Conservation (phyloP, 2,888 invertebrate species). For the Thymelicus acteon region DNA sequence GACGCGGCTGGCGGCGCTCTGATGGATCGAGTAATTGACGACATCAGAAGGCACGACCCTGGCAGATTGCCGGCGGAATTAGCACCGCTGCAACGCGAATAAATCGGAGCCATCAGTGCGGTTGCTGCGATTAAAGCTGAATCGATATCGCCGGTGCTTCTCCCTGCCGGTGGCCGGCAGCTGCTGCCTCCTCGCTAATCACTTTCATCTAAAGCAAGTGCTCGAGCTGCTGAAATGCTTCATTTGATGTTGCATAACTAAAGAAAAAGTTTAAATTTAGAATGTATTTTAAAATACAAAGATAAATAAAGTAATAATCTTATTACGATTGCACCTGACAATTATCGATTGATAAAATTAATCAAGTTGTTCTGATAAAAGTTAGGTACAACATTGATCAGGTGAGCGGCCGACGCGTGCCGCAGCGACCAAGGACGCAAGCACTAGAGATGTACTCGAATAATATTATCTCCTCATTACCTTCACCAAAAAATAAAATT, state of each 20-base stretch:
- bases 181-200: slow-evolving; percentile 18
- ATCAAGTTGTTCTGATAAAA: too few species aligned
- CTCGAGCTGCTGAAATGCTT: neutral
- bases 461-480: too few species aligned
- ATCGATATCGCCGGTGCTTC: slow-evolving; percentile 28
- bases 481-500: too few species aligned
- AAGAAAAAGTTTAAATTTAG: too few species aligned
- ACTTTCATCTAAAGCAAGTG: neutral
- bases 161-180: slow-evolving; percentile 12
- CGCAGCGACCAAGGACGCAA: too few species aligned
- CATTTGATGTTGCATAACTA: neutral
- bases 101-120: slow-evolving; percentile 34
- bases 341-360: too few species aligned
- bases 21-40: slow-evolving; percentile 35
- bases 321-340: too few species aligned
- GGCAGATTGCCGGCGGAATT: slow-evolving; percentile 34
- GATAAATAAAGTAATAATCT: too few species aligned
- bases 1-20: slow-evolving; percentile 18
- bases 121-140: slow-evolving; percentile 30
- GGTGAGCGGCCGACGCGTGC: too few species aligned
- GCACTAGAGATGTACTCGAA: too few species aligned
- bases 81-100: slow-evolving; percentile 30
- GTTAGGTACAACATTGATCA: too few species aligned
- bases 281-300: too few species aligned
- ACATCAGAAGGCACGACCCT: slow-evolving; percentile 31